phyloP scores from a whole-genome alignment of 2,113 vertebrate species.

The Acinonyx jubatus region DNA sequence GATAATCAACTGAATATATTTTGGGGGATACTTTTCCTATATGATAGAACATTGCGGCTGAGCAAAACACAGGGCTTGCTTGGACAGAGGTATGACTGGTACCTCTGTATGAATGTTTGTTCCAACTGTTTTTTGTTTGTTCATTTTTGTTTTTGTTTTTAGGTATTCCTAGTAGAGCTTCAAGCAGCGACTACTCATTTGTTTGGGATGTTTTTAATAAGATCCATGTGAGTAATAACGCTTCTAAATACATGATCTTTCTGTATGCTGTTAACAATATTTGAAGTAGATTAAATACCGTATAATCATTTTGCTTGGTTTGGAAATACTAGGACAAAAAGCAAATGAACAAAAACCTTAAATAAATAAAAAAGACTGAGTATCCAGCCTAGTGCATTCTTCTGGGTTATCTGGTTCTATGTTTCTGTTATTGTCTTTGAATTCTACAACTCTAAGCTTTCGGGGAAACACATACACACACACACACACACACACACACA shows the following conservation, averaged over 20 bases:
- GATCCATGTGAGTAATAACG: not conserved
- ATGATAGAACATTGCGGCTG: not conserved
- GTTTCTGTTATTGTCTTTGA: not conserved
- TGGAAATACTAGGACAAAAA: not conserved
- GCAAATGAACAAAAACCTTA: not conserved
- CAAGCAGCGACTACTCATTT: not conserved
- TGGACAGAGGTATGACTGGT: not conserved
- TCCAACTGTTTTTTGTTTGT: not conserved
- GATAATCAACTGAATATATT: conserved; percentile 42
- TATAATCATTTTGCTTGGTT: not conserved
- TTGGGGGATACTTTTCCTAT: not conserved
- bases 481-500: too few species aligned
- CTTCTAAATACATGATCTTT: not conserved
- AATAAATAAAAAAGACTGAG: not conserved
- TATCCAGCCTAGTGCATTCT: not conserved
- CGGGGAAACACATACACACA: not conserved
- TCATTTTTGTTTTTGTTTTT: not conserved
- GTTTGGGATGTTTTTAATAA: not conserved
- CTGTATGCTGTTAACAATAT: not conserved
- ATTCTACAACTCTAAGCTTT: not conserved
- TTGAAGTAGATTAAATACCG: not conserved
- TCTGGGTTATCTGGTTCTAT: not conserved
- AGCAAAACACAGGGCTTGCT: not conserved
- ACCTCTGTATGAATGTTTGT: not conserved
- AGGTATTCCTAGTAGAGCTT: not conserved